Base-by-base conservation (phyloP, 1,140 invertebrate genomes). In the Calliopsis andreniformis region DNA sequence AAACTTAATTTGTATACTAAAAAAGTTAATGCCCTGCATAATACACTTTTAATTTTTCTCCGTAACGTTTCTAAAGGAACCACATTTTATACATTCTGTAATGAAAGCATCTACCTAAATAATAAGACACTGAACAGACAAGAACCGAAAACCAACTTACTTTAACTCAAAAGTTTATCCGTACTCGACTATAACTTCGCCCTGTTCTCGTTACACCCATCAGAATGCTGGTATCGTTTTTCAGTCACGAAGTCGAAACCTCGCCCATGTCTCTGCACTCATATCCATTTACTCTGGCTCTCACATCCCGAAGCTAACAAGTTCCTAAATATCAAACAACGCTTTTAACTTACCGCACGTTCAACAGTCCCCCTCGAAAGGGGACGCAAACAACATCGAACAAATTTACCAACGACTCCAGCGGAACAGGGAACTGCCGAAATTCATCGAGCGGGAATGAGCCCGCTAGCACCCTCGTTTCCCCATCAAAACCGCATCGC, bases 291-390 rank as follows among this genome's bases (percentile, higher is more conserved):
- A 32, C 61, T 23, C 16, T 64, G 47, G 35, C n/a, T 20, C 59
- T n/a, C 20, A 14, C 35, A 25, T 53, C 55, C 35, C 45, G 61
- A 23, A 32, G 18, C 49, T 35, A 53, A 72, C 58, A 58, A 45
- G 55, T 51, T 66, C 49, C 70, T 55, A 73, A 64, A 73, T 73
- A 73, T 64, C 61, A 55, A 66, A 73, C 70, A 73, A 72, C 70
- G 58, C 59, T 51, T 63, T 72, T 42, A 64, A 63, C 47, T 35
- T 28, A 25, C 68, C 56, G 68, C 56, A 71, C 61, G 63, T 42
- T 30, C 32, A 64, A 64, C 70, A 64, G 42, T 43, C 47, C 47
- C 35, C 35, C 39, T 42, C 35, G 47, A 61, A 35, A 73, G 61
- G 61, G 47, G 55, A 23, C n/a, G 49, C 61, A 73, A 64, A 73